Evolutionary conservation across 1,140 invertebrate species (phyloP).

Genomic region (Drosophila carrolli): DNA sequence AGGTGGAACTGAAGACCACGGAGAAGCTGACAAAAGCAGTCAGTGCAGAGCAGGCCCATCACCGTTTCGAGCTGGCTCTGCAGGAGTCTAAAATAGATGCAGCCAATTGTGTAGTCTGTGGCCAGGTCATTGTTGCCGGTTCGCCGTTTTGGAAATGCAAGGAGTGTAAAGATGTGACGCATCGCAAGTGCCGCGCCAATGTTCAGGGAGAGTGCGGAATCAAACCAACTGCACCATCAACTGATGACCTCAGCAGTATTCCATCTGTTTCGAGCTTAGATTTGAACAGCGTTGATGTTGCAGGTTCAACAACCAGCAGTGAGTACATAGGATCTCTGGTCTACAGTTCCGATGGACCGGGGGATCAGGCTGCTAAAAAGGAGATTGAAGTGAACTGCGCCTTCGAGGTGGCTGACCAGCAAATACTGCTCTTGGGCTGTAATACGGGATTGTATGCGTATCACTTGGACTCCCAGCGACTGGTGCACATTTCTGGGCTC

Average conservation of each 20-base stretch:
- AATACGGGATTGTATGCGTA: constrained; percentile 78
- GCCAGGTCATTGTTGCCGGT: constrained; percentile 56
- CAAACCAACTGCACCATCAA: constrained; percentile 25
- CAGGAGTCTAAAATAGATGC: constrained; percentile 51
- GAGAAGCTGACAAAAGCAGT: not conserved
- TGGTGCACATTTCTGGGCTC: constrained; percentile 88
- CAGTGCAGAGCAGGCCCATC: constrained; percentile 33
- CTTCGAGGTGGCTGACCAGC: constrained; percentile 72
- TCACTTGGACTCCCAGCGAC: constrained; percentile 68
- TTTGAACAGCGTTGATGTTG: constrained; percentile 34
- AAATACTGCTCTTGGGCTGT: constrained; percentile 74
- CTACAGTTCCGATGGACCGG: constrained; percentile 35
- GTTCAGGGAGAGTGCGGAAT: constrained; percentile 58
- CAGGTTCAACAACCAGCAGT: not conserved
- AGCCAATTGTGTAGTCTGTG: constrained; percentile 57
- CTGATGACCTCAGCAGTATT: constrained; percentile 25
- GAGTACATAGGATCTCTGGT: constrained; percentile 66
- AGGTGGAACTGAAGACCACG: constrained; percentile 41
- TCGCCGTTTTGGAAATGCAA: constrained; percentile 78
- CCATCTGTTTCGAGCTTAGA: constrained; percentile 44
- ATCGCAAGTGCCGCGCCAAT: constrained; percentile 72
- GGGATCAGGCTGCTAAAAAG: constrained; percentile 5
- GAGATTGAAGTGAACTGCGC: constrained; percentile 76
- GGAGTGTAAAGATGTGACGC: constrained; percentile 71
- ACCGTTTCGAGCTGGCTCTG: constrained; percentile 77